Percentiles rank a stretch among this genome's conserved stretches.
Conservation (phyloP, 1,140 invertebrate genomes). For the Drosophila pachea region DNA sequence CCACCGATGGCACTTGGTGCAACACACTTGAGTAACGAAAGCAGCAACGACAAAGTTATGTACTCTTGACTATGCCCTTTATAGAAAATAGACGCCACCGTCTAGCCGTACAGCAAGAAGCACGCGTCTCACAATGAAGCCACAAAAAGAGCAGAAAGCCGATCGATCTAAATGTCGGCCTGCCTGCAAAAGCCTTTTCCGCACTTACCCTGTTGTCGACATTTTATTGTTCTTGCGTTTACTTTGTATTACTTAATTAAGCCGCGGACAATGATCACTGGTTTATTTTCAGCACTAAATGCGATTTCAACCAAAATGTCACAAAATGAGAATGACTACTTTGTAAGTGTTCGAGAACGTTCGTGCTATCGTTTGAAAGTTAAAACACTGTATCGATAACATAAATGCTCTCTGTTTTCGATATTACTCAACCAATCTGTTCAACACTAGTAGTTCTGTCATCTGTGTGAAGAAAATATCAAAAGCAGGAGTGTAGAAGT, state of each 20-base stretch:
- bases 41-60: constrained; percentile 15
- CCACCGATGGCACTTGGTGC: constrained; percentile 23
- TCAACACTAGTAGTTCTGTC: constrained; percentile 31
- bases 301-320: constrained; percentile 51
- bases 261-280: constrained; percentile 38
- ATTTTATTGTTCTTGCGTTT: constrained; percentile 50
- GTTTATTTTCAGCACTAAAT: constrained; percentile 52
- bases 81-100: constrained; percentile 64
- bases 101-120: constrained; percentile 42
- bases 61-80: constrained; percentile 2
- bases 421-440: constrained; percentile 1
- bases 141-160: constrained; percentile 52
- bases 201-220: constrained; percentile 64
- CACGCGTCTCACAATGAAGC: constrained; percentile 72
- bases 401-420: not conserved
- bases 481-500: constrained; percentile 60
- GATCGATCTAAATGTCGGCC: not conserved
- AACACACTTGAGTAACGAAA: not conserved
- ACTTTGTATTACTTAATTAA: constrained; percentile 32
- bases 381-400: constrained; percentile 19
- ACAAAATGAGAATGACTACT: constrained; percentile 45
- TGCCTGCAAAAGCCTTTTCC: not conserved
- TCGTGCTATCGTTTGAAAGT: constrained; percentile 24
- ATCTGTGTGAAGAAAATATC: constrained; percentile 51
- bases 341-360: constrained; percentile 35